Evolutionary conservation across 2,113 vertebrate genomes (phyloP).

Genomic region (Athene noctua): DNA sequence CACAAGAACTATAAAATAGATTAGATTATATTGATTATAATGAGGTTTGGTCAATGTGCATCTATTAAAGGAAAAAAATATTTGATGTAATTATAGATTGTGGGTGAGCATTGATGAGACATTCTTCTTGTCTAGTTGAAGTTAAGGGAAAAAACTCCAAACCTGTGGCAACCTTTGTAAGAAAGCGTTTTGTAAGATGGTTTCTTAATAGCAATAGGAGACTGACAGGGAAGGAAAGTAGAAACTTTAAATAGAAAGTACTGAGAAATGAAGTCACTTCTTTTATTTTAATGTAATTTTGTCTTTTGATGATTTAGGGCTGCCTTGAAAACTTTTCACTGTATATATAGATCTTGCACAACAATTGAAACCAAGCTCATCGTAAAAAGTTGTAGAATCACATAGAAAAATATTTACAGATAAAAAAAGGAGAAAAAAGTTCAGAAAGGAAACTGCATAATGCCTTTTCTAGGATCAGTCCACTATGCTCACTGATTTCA

Average conservation of each 20-base stretch:
- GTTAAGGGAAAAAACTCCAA: neutral
- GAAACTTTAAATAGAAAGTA: neutral
- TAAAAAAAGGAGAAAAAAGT: neutral
- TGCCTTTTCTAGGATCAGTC: neutral
- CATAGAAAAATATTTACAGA: neutral
- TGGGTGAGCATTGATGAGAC: neutral
- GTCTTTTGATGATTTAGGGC: neutral
- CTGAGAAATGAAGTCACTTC: neutral
- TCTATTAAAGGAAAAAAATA: neutral
- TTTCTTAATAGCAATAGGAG: neutral
- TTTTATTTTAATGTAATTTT: neutral
- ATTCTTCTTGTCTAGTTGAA: neutral
- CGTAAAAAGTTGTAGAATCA: neutral
- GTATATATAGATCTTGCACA: neutral
- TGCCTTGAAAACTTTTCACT: neutral
- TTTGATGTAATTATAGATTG: neutral
- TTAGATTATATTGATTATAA: neutral
- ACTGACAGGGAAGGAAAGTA: neutral
- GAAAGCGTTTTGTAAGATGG: neutral
- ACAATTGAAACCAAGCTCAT: neutral
- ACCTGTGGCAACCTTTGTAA: neutral
- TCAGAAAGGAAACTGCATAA: neutral
- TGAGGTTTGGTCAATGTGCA: neutral
- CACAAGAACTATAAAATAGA: neutral
- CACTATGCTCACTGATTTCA: neutral